Evolutionary conservation across 2,113 vertebrate genomes (phyloP), one percentile per base, ranked within the genome.

Genomic region (Dasyurus viverrinus): DNA sequence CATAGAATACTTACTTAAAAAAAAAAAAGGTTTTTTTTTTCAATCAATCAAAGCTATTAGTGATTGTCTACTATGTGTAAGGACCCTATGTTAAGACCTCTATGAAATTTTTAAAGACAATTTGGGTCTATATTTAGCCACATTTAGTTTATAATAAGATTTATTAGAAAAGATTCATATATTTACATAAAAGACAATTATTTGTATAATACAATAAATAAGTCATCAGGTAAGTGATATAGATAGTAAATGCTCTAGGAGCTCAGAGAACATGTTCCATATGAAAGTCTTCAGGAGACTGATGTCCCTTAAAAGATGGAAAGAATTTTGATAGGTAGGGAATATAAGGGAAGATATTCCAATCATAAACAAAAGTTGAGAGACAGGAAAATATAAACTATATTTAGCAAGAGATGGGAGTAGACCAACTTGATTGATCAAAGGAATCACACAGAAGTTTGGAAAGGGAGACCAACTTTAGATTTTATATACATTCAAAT

Each of bases 111-210:
- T 60, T 68, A 93, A 90, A 92, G 46, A 89, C 22, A 93, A 1
- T 0, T 3, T 14, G 89, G 53, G 11, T n/a, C 89, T 14, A 47
- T 8, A 60, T 30, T 92, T 24, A 91, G 48, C 14, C 53, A 92
- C 14, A 42, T 46, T 53, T 84, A 92, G 52, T 27, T 90, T 92
- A 57, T 2, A 94, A 50, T 94, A 91, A 54, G 89, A 47, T 89
- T 93, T 54, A 94, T 84, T 93, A 95, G 54, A 90, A 90, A 93
- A 96, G 95, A 95, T 36, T 91, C 2, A 54, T 90, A 52, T 89
- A 93, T 54, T 2, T 22, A 84, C 68, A 84, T 84, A 57, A 36
- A 84, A 95, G 36, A 89, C 26, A 47, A 27, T 3, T 91, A 48
- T 93, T 54, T 26, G 36, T 55, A 54, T 23, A 91, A 8, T 76